Percentiles rank a stretch among this genome's conserved stretches.
Evolutionary conservation across 2,113 vertebrate species (phyloP).

Genomic region (Pithys albifrons): DNA sequence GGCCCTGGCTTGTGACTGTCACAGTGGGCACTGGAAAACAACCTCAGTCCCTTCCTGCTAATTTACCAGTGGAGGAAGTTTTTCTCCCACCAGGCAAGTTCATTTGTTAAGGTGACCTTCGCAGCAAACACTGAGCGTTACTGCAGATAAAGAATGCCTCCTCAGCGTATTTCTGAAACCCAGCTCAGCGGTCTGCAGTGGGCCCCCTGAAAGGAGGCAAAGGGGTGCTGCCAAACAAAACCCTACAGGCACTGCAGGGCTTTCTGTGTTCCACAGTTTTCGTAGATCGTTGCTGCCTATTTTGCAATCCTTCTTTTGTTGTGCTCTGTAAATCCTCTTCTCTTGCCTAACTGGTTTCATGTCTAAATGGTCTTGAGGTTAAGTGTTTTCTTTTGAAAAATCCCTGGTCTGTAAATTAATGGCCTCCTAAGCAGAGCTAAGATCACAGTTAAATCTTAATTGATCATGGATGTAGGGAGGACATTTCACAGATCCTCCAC

Average conservation of each 20-base stretch:
- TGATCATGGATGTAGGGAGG: neutral
- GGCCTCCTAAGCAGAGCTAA: neutral
- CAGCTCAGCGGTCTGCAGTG: rapidly evolving
- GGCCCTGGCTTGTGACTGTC: neutral
- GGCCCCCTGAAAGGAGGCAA: neutral
- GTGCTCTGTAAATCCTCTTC: neutral
- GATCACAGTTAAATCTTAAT: neutral
- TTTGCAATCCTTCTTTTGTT: constrained; percentile 29
- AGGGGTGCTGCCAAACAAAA: neutral
- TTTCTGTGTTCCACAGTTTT: neutral
- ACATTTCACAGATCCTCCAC: neutral
- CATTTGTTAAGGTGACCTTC: constrained; percentile 41
- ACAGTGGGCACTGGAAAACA: neutral
- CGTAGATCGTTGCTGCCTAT: neutral
- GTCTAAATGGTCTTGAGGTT: neutral
- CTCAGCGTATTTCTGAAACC: neutral
- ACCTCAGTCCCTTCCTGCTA: neutral
- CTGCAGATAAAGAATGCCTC: neutral
- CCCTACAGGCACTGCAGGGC: neutral
- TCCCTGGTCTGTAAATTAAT: neutral
- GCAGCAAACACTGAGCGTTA: rapidly evolving
- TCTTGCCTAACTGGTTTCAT: constrained; percentile 26
- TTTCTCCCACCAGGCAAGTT: neutral
- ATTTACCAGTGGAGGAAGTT: neutral
- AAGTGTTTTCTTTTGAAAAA: constrained; percentile 38